A percentile compares a stretch with the other conserved stretches of the same genome.
Evolutionary conservation across 2,113 vertebrate genomes (phyloP).

Genomic region (Formicarius rufipectus): DNA sequence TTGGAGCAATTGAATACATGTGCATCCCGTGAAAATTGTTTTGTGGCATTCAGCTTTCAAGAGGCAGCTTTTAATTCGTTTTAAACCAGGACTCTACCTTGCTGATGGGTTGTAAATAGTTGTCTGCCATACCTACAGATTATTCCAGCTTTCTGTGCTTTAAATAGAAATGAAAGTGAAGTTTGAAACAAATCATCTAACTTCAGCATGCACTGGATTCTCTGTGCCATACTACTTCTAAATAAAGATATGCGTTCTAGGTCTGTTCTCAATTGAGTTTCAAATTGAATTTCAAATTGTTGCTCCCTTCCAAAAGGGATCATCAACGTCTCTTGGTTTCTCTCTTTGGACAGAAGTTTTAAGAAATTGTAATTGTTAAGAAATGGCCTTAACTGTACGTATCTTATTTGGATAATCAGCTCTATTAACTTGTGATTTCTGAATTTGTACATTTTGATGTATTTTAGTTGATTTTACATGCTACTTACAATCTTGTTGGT

Average conservation of each 20-base stretch:
- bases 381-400: accelerated
- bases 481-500: not conserved
- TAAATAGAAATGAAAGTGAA: not conserved
- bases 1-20: not conserved
- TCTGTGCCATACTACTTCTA: not conserved
- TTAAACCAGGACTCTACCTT: not conserved
- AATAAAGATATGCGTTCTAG: not conserved
- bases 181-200: not conserved
- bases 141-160: not conserved
- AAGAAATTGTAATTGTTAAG: not conserved
- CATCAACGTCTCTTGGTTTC: not conserved
- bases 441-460: not conserved
- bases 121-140: not conserved
- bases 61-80: not conserved
- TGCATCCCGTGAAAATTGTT: not conserved
- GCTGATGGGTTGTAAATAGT: not conserved
- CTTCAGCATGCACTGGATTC: not conserved
- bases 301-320: not conserved
- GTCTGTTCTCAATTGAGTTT: not conserved
- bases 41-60: not conserved
- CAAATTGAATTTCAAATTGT: not conserved
- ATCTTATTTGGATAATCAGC: not conserved
- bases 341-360: not conserved
- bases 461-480: not conserved
- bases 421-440: not conserved